Evolutionary conservation across 1,140 invertebrate genomes (phyloP).

Genomic region (Ceratina japonica): DNA sequence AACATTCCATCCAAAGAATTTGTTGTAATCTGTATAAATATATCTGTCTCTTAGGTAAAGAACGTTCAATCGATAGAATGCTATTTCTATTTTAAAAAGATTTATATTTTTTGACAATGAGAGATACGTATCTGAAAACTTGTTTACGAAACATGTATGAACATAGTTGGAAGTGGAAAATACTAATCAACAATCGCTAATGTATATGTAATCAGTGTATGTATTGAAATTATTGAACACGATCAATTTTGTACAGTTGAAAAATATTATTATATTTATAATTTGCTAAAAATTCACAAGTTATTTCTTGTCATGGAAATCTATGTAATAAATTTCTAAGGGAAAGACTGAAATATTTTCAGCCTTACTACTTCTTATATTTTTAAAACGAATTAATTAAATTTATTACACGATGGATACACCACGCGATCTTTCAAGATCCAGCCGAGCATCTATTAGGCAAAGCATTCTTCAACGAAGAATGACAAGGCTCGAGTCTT

Average conservation of each 20-base stretch:
- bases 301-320: constrained; percentile 24
- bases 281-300: constrained; percentile 37
- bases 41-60: not conserved
- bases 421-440: not conserved
- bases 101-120: not conserved
- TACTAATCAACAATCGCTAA: not conserved
- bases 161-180: not conserved
- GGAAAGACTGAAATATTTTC: constrained; percentile 2
- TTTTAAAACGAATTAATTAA: not conserved
- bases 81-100: not conserved
- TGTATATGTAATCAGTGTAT: not conserved
- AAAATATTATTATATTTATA: not conserved
- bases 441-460: constrained; percentile 2
- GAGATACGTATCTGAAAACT: not conserved
- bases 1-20: not conserved
- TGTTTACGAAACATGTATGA: not conserved
- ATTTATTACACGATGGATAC: constrained; percentile 3
- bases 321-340: constrained; percentile 30
- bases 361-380: not conserved
- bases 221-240: not conserved
- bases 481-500: constrained; percentile 16
- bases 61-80: too few relatives aligned
- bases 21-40: not conserved
- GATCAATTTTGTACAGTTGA: constrained; percentile 30
- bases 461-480: constrained; percentile 14